Conservation (phyloP, 2,113 vertebrate genomes). For the Osmerus mordax region DNA sequence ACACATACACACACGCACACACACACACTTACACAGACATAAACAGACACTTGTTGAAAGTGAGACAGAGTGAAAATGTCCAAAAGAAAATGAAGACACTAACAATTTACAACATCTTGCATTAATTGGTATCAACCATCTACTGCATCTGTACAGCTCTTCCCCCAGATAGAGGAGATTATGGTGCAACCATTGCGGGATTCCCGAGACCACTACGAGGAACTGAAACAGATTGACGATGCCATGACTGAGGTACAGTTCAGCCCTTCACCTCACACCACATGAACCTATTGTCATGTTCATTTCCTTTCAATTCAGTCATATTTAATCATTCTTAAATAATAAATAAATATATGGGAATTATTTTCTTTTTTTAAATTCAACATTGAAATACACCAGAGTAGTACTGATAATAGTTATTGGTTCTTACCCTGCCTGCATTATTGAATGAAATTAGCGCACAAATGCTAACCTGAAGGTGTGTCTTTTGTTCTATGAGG, state of each 20-base stretch:
- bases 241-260: conserved; percentile 77
- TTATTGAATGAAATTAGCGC: not conserved
- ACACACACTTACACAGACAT: not conserved
- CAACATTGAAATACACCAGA: not conserved
- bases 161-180: conserved; percentile 81
- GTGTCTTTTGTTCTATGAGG: conserved; percentile 77
- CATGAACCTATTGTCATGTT: not conserved
- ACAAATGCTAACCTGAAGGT: conserved; percentile 69
- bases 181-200: conserved; percentile 80
- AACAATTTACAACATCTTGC: too few relatives aligned
- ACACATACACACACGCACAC: not conserved
- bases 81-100: too few relatives aligned
- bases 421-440: not conserved
- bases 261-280: conserved; percentile 5
- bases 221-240: conserved; percentile 80
- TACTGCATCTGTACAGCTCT: conserved; percentile 62
- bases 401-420: not conserved
- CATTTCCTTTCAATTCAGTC: not conserved
- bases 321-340: not conserved
- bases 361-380: not conserved
- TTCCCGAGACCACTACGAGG: conserved; percentile 82
- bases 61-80: too few relatives aligned
- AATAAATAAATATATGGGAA: not conserved
- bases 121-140: too few relatives aligned
- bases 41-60: not conserved